Percentiles rank a stretch among this genome's conserved stretches.
Evolutionary conservation across 2,797 vertebrate species (phyloP).

Genomic region (Diplodus puntazzo): DNA sequence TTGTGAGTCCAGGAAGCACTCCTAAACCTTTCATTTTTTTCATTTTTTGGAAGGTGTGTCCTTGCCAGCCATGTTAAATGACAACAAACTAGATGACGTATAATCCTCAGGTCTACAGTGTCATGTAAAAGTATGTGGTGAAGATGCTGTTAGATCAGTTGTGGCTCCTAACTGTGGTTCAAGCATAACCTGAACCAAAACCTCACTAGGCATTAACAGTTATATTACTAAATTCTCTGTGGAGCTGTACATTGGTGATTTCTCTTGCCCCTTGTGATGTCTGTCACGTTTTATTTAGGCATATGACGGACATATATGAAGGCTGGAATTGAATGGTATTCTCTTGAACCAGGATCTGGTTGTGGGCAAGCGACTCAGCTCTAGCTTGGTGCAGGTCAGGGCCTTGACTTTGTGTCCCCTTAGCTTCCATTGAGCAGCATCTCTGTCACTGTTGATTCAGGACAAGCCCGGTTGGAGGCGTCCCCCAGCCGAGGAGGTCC

Average conservation of each 20-base stretch:
- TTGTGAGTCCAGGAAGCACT: too few species aligned
- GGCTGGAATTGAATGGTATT: conserved; percentile 47
- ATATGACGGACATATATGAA: conserved; percentile 40
- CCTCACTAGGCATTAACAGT: conserved; percentile 21
- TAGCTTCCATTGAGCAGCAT: conserved; percentile 93
- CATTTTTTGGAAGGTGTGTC: background rate
- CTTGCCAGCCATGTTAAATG: conserved; percentile 14
- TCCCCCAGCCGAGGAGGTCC: conserved; percentile 86
- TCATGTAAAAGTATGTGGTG: conserved; percentile 9
- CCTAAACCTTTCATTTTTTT: too few species aligned
- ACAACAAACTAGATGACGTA: conserved; percentile 27
- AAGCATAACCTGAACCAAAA: conserved; percentile 21
- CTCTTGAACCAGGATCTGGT: conserved; percentile 46
- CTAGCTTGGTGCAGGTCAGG: conserved; percentile 23
- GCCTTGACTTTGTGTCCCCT: conserved; percentile 63
- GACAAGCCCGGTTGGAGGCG: conserved; percentile 84
- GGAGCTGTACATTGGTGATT: conserved; percentile 38
- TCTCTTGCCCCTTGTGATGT: conserved; percentile 20
- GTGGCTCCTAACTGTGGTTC: conserved; percentile 18
- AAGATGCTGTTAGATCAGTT: conserved; percentile 16
- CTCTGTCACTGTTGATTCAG: conserved; percentile 89
- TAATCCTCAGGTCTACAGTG: background rate
- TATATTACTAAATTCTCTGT: conserved; percentile 31
- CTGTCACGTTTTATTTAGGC: conserved; percentile 42
- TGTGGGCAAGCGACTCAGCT: conserved; percentile 30